Conservation (phyloP, 92 coral and sea anemone genomes). For the Zoanthus solanderi region DNA sequence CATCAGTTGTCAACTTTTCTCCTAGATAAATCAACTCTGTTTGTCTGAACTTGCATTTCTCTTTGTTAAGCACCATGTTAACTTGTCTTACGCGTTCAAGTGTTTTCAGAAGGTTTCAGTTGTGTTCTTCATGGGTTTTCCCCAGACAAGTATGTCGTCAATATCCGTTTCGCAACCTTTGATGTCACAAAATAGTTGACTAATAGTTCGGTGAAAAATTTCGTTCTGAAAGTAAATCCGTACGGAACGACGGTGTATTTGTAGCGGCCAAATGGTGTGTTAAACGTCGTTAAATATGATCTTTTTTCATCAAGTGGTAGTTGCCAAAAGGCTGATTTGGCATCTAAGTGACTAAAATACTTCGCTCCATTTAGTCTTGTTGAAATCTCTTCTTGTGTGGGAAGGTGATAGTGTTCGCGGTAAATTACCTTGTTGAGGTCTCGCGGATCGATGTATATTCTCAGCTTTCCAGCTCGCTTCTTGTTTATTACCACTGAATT, state of each 20-base stretch:
- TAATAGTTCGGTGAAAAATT: constrained; percentile 61
- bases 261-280: neutral
- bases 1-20: no score
- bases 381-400: constrained; percentile 38
- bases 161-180: constrained; percentile 43
- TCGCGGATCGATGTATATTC: constrained; percentile 71
- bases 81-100: no score
- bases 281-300: constrained; percentile 57
- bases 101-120: no score
- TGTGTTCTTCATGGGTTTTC: no score
- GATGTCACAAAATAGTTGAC: constrained; percentile 53
- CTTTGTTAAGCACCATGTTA: constrained; percentile 55
- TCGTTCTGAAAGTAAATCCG: no score
- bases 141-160: no score
- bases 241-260: no score
- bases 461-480: constrained; percentile 43
- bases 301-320: constrained; percentile 52
- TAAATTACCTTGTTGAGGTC: constrained; percentile 64
- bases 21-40: no score
- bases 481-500: no score
- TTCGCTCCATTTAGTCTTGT: constrained; percentile 61
- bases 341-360: constrained; percentile 66
- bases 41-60: no score
- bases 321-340: constrained; percentile 41
- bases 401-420: constrained; percentile 65